Percentiles rank a stretch among this genome's conserved stretches.
phyloP scores from a whole-genome alignment of 2,113 vertebrate species.

The Zosterops lateralis region DNA sequence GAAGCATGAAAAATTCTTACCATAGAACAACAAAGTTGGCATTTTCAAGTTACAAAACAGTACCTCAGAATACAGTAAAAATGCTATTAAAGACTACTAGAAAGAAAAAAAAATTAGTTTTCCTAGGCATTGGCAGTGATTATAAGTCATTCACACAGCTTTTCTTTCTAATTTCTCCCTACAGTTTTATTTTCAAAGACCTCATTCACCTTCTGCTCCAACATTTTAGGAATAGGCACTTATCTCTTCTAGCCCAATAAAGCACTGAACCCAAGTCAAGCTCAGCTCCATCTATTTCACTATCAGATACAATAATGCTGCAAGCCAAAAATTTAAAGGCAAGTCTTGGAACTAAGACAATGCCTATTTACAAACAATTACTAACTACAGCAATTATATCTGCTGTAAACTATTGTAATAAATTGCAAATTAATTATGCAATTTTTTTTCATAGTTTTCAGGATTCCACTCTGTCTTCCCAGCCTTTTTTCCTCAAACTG shows the following conservation, averaged over 20 bases:
- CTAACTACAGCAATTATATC: background rate
- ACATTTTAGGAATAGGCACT: background rate
- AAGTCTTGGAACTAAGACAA: background rate
- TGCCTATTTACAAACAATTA: background rate
- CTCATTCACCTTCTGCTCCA: background rate
- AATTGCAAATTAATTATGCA: background rate
- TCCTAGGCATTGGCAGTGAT: background rate
- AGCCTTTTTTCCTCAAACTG: background rate
- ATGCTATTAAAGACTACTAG: background rate
- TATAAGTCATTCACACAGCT: background rate
- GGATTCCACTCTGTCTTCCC: background rate
- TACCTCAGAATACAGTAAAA: background rate
- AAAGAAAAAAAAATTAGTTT: background rate
- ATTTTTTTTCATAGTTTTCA: background rate
- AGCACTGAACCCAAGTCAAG: background rate
- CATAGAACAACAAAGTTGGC: background rate
- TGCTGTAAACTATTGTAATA: background rate
- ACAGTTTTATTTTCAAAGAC: background rate
- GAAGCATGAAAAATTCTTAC: background rate
- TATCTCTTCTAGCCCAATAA: background rate
- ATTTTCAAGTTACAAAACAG: background rate
- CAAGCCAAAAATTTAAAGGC: background rate
- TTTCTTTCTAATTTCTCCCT: background rate
- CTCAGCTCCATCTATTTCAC: background rate
- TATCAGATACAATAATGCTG: background rate